A percentile compares a stretch with the other conserved stretches of the same genome.
Conservation (phyloP, 2,888 invertebrate species). For the Melinaea menophilus region DNA sequence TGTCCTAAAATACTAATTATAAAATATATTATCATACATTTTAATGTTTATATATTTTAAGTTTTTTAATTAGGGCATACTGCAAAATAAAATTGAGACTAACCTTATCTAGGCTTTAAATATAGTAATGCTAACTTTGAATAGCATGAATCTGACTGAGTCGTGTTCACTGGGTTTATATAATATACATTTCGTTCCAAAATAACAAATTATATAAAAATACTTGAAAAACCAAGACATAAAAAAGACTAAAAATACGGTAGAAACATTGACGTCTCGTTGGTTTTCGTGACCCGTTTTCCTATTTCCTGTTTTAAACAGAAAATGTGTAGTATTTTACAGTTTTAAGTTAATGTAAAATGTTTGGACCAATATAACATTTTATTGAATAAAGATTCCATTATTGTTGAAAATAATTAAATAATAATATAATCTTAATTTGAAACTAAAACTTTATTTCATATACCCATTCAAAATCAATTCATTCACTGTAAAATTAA, state of each 20-base stretch:
- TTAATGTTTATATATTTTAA: too few relatives aligned
- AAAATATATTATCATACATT: too few relatives aligned
- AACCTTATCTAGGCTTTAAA: too few relatives aligned
- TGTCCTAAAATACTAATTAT: too few relatives aligned
- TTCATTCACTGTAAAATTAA: slow-evolving; percentile 10
- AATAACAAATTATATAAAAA: not conserved
- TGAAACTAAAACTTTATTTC: too few relatives aligned
- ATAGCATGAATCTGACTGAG: too few relatives aligned
- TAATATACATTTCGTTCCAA: not conserved
- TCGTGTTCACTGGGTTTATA: not conserved
- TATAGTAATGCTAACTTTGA: too few relatives aligned
- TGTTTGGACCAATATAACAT: not conserved
- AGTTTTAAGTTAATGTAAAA: not conserved
- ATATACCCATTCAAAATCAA: not conserved
- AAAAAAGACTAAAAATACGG: not conserved
- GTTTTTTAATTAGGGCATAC: too few relatives aligned
- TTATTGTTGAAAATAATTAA: too few relatives aligned
- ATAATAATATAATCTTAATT: too few relatives aligned
- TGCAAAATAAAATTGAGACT: too few relatives aligned
- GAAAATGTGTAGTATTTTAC: slow-evolving; percentile 3
- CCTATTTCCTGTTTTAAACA: slow-evolving; percentile 15
- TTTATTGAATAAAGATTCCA: too few relatives aligned
- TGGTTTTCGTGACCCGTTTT: slow-evolving; percentile 18
- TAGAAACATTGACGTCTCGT: not conserved
- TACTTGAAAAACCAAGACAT: not conserved